Evolutionary conservation across 1,140 invertebrate genomes (phyloP).

Genomic region (Diuraphis noxia): DNA sequence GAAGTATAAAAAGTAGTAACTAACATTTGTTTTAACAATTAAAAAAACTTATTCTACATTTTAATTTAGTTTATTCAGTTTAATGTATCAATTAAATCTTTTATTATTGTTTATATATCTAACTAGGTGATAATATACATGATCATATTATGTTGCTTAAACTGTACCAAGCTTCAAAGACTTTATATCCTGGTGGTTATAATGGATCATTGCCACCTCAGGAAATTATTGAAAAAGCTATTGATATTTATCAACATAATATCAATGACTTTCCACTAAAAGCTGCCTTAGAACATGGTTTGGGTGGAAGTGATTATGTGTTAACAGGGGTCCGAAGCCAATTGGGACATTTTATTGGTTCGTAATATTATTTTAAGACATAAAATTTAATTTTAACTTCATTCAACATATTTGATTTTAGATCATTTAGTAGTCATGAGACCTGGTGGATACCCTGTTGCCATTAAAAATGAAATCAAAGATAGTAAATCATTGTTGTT

Average conservation of each 20-base stretch:
- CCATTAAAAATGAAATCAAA: conserved; percentile 58
- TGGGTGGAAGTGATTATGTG: conserved; percentile 62
- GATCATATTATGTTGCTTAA: conserved; percentile 31
- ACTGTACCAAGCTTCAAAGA: conserved; percentile 65
- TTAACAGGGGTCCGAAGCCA: conserved; percentile 60
- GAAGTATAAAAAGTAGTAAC: background rate
- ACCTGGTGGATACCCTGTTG: conserved; percentile 63
- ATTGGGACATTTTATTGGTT: conserved; percentile 63
- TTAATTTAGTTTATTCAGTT: background rate
- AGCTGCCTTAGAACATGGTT: conserved; percentile 59
- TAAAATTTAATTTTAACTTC: background rate
- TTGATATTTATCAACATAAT: conserved; percentile 56
- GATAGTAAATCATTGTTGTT: background rate
- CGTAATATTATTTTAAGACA: conserved; percentile 25
- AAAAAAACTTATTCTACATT: background rate
- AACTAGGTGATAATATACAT: background rate
- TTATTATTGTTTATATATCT: background rate
- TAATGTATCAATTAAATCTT: background rate
- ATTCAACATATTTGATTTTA: conserved; percentile 58
- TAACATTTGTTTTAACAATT: too few species aligned
- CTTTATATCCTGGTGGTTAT: conserved; percentile 63
- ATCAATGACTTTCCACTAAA: conserved; percentile 59
- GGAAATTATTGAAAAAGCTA: conserved; percentile 57
- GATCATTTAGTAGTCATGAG: conserved; percentile 64
- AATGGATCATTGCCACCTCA: conserved; percentile 60